Percentiles rank a stretch among this genome's conserved stretches.
Evolutionary conservation across 35 echinoderm and acorn worm genomes (phyloP).

Genomic region (Holothuria glaberrima): DNA sequence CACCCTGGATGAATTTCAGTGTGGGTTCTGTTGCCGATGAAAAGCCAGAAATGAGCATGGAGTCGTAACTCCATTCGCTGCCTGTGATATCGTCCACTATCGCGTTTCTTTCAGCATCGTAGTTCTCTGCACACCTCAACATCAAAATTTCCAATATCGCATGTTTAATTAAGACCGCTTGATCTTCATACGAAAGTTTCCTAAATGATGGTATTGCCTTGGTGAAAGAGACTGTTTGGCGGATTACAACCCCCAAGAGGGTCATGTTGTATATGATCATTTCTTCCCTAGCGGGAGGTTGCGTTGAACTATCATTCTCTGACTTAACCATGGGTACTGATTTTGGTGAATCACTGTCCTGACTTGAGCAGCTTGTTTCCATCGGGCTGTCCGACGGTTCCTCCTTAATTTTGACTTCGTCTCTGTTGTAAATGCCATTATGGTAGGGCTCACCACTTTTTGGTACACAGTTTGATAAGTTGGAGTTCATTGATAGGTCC

Average conservation of each 20-base stretch:
- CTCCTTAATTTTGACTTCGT: conserved; percentile 70
- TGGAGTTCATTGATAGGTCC: conserved; percentile 30
- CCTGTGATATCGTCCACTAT: conserved; percentile 97
- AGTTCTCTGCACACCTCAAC: conserved; percentile 94
- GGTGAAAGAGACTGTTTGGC: conserved; percentile 97
- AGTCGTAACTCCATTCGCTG: conserved; percentile 91
- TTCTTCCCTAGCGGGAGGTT: conserved; percentile 52
- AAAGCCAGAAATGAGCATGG: conserved; percentile 92
- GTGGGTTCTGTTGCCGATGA: conserved; percentile 82
- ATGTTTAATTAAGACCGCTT: conserved; percentile 96
- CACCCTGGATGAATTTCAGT: conserved; percentile 93
- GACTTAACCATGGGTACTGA: conserved; percentile 28
- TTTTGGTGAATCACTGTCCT: conserved; percentile 50
- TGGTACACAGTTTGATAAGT: neutral
- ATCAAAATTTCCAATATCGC: conserved; percentile 97
- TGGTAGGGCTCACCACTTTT: conserved; percentile 19
- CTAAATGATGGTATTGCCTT: conserved; percentile 96
- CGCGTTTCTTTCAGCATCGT: conserved; percentile 82
- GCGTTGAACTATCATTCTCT: neutral
- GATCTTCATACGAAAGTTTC: conserved; percentile 94
- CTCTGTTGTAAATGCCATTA: conserved; percentile 51
- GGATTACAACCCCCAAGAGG: conserved; percentile 89
- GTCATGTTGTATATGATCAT: conserved; percentile 99
- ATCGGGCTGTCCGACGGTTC: conserved; percentile 72
- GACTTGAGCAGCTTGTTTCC: conserved; percentile 56